Evolutionary conservation across 1,140 invertebrate genomes (phyloP).

Genomic region (Teleogryllus occipitalis): DNA sequence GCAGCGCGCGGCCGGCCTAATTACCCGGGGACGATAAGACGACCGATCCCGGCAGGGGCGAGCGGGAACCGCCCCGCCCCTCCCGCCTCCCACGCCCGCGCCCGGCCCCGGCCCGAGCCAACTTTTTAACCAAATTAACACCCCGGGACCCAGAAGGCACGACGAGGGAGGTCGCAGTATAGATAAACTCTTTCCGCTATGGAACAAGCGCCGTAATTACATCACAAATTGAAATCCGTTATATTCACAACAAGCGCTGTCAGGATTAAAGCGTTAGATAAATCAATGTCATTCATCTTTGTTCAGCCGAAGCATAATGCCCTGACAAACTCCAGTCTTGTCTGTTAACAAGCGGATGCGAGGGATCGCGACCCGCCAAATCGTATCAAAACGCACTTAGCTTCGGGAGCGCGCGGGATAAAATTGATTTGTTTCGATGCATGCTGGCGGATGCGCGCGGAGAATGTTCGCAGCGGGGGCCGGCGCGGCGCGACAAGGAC

Average conservation of each 20-base stretch:
- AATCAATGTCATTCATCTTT: conserved; percentile 1
- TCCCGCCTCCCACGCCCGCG: too few relatives aligned
- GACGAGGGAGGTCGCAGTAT: neutral
- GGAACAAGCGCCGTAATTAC: conserved; percentile 3
- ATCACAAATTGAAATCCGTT: conserved; percentile 1
- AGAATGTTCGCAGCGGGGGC: neutral
- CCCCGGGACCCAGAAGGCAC: neutral
- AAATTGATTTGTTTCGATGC: neutral
- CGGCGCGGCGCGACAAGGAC: too few relatives aligned
- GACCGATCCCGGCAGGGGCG: neutral
- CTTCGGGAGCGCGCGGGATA: neutral
- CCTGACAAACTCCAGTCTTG: neutral
- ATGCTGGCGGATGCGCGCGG: neutral
- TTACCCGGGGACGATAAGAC: neutral
- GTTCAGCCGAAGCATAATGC: neutral
- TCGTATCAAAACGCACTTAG: neutral
- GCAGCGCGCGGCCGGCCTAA: neutral
- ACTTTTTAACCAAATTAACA: conserved; percentile 2
- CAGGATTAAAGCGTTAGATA: conserved; percentile 4
- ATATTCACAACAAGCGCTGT: neutral
- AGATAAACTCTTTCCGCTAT: conserved; percentile 4
- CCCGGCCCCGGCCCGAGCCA: neutral
- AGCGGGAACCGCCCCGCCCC: neutral
- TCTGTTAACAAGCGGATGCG: neutral
- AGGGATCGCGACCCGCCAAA: neutral